Evolutionary conservation across 2,113 vertebrate species (phyloP), one percentile per base, ranked within the genome.

Genomic region (Rhea americana): DNA sequence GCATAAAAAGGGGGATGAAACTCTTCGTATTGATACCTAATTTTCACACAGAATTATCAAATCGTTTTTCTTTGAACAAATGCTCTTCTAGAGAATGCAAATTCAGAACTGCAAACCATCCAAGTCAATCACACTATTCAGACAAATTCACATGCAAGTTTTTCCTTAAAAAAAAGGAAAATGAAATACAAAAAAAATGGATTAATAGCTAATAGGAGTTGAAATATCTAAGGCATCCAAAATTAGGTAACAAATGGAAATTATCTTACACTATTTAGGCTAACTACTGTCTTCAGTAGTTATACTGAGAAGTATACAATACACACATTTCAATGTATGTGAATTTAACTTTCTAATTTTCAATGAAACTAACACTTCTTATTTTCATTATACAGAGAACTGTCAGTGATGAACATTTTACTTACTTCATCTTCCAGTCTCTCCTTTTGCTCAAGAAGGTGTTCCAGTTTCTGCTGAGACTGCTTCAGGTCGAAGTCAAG

Each of bases 401-500:
- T 39, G 3, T 63, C 48, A 83, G 22, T 5, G 32, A 71, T 37
- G 7, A 82, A 61, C 22, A n/a, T 75, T 91, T 95, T 61, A 68
- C 98, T 97, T 85, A 99, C 99, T 97, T 99, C 99, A 53, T 99
- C 99, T 94, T 99, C 99, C 92, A 99, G 97, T 79, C 99, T 97
- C 83, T 99, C 99, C 85, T 99, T 99, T 91, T 99, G 99, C 97
- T 99, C 98, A 98, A 97, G 97, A 95, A 99, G 97, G 96, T 99
- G 99, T 92, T 99, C 99, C 72, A 99, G 97, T 96, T 99, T 99
- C 97, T 99, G 99, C 93, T 99, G 98, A 50, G 98, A 99, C 91
- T 99, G 99, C 93, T 99, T 99, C 73, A 99, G 98, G 97, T 99
- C 99, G 20, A 99, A 99, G 93, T 99, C 99, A 73, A 99, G 96